Evolutionary conservation across 2,113 vertebrate species (phyloP).

Genomic region (Hiodon tergisus): DNA sequence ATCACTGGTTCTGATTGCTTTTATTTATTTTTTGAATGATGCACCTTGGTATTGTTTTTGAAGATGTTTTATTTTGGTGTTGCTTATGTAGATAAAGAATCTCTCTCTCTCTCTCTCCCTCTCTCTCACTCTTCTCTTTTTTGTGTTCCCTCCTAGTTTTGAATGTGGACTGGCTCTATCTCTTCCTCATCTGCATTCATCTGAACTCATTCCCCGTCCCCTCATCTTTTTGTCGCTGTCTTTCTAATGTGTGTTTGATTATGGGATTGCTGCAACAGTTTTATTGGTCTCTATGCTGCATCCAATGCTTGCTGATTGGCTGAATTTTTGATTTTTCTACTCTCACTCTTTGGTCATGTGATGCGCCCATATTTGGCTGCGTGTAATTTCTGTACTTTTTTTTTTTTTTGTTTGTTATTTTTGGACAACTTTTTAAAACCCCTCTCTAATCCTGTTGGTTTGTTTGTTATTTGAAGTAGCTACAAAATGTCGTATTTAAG

Average conservation of each 20-base stretch:
- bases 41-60: slow-evolving; percentile 57
- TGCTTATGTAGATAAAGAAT: slow-evolving; percentile 47
- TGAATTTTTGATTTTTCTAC: slow-evolving; percentile 47
- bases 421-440: slow-evolving; percentile 53
- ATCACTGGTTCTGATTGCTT: slow-evolving; percentile 65
- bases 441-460: slow-evolving; percentile 50
- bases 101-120: slow-evolving; percentile 31
- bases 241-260: slow-evolving; percentile 54
- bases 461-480: slow-evolving; percentile 48
- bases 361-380: slow-evolving; percentile 64
- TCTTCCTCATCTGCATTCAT: slow-evolving; percentile 36
- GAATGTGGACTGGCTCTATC: slow-evolving; percentile 55
- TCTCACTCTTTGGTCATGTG: slow-evolving; percentile 61
- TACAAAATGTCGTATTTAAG: slow-evolving; percentile 61
- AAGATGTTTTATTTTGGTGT: slow-evolving; percentile 48
- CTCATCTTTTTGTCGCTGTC: slow-evolving; percentile 46
- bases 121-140: slow-evolving; percentile 39
- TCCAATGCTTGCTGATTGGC: slow-evolving; percentile 69
- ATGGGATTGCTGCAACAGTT: slow-evolving; percentile 63
- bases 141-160: slow-evolving; percentile 42
- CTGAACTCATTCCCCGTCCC: slow-evolving; percentile 7
- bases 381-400: slow-evolving; percentile 58
- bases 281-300: slow-evolving; percentile 68
- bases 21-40: slow-evolving; percentile 55
- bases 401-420: slow-evolving; percentile 55